phyloP scores from a whole-genome alignment of 2,888 invertebrate species.

The Oxytorus armatus region DNA sequence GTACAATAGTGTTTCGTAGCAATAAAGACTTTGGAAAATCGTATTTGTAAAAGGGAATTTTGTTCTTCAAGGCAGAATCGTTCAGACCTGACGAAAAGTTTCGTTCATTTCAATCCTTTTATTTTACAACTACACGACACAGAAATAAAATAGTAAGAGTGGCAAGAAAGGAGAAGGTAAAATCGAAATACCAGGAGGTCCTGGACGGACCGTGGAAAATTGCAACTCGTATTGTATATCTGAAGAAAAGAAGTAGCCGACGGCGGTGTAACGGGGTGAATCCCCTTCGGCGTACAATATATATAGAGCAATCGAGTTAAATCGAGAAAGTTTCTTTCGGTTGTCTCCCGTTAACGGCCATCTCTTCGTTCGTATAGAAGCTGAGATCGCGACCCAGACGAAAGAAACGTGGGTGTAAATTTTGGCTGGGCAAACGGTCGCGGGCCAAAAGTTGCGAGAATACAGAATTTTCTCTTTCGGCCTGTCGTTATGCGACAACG shows the following conservation, averaged over 20 bases:
- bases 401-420: conserved; percentile 55
- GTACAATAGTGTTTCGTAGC: neutral
- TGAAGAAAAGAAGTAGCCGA: conserved; percentile 18
- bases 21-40: neutral
- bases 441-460: conserved; percentile 46
- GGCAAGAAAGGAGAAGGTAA: conserved; percentile 1
- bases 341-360: conserved; percentile 44
- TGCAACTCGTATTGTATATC: conserved; percentile 33
- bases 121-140: neutral
- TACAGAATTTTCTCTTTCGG: conserved; percentile 12
- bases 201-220: conserved; percentile 42
- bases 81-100: conserved; percentile 24
- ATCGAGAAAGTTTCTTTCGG: conserved; percentile 64
- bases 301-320: conserved; percentile 22
- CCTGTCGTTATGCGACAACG: conserved; percentile 19
- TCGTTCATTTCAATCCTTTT: neutral
- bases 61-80: neutral
- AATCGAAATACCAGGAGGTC: conserved; percentile 26
- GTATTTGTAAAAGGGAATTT: neutral
- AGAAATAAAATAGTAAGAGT: conserved; percentile 32
- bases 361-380: conserved; percentile 34
- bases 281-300: conserved; percentile 2
- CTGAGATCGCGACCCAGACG: conserved; percentile 49
- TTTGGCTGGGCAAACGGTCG: conserved; percentile 23
- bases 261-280: conserved; percentile 26